Evolutionary conservation across 2,797 vertebrate genomes (phyloP).

Genomic region (Meda fulgida): DNA sequence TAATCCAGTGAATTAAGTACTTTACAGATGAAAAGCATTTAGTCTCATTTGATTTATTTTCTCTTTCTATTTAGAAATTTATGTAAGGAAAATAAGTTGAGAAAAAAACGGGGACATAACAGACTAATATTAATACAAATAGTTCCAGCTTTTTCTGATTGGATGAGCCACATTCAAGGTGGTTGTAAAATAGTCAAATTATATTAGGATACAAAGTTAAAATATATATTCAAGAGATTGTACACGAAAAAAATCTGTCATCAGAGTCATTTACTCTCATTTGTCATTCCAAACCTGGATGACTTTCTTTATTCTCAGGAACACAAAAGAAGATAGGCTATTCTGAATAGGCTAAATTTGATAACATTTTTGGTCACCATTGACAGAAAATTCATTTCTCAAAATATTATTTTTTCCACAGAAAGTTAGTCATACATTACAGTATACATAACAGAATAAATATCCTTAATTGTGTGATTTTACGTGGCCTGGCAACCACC

Average conservation of each 20-base stretch:
- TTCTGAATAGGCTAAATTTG: not conserved
- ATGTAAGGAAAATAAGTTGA: not conserved
- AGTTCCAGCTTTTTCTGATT: not conserved
- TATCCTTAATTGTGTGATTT: too few relatives aligned
- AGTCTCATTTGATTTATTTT: not conserved
- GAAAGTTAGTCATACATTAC: not conserved
- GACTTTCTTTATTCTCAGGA: not conserved
- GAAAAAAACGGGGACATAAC: not conserved
- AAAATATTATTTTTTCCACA: not conserved
- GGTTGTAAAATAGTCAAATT: not conserved
- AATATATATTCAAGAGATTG: not conserved
- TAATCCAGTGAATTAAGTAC: not conserved
- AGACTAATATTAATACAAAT: not conserved
- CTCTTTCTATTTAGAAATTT: not conserved
- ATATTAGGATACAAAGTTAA: not conserved
- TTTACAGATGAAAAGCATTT: not conserved
- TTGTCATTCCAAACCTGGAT: not conserved
- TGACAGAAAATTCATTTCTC: not conserved
- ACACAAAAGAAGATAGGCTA: not conserved
- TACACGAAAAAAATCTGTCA: not conserved
- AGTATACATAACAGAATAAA: too few relatives aligned
- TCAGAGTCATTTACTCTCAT: not conserved
- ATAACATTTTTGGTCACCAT: not conserved
- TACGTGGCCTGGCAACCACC: too few relatives aligned
- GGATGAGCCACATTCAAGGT: not conserved